Percentiles rank a stretch among this genome's conserved stretches.
These are phyloP conservation scores for Reinhardtius hippoglossoides DNA, from an alignment of 2,113 vertebrate genomes.

Conservation along the genomic window DNA sequence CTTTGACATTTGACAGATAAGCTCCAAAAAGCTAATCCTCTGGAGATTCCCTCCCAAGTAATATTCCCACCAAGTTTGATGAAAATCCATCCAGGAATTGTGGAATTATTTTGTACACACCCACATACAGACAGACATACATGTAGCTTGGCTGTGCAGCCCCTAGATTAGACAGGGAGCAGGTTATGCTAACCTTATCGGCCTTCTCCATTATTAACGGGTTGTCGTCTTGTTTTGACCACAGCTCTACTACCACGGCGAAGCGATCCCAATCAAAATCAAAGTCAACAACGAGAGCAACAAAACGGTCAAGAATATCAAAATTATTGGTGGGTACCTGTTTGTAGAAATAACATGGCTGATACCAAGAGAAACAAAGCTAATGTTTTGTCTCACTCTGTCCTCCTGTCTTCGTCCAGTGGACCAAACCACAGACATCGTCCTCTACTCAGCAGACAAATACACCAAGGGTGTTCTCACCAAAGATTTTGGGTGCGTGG, in stretches of 20 bases:
- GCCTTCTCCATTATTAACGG: neutral
- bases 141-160: neutral
- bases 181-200: neutral
- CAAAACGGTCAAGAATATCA: constrained; percentile 92
- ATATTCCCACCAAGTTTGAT: too few species aligned
- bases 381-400: neutral
- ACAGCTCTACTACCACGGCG: constrained; percentile 90
- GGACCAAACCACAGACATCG: constrained; percentile 90
- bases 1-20: too few species aligned
- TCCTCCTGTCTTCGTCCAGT: constrained; percentile 75
- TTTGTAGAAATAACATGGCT: neutral
- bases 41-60: too few species aligned
- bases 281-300: constrained; percentile 91
- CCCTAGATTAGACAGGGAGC: neutral
- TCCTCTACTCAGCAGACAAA: constrained; percentile 94
- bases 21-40: too few species aligned
- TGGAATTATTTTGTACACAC: too few species aligned
- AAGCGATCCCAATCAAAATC: constrained; percentile 85
- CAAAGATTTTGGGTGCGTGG: constrained; percentile 88
- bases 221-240: constrained; percentile 18
- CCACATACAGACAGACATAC: too few species aligned
- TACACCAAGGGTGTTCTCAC: constrained; percentile 86
- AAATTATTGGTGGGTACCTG: constrained; percentile 82
- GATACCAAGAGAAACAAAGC: neutral
- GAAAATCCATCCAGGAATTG: too few species aligned